Conservation (phyloP, 2,888 invertebrate species). For the Tuta absoluta region DNA sequence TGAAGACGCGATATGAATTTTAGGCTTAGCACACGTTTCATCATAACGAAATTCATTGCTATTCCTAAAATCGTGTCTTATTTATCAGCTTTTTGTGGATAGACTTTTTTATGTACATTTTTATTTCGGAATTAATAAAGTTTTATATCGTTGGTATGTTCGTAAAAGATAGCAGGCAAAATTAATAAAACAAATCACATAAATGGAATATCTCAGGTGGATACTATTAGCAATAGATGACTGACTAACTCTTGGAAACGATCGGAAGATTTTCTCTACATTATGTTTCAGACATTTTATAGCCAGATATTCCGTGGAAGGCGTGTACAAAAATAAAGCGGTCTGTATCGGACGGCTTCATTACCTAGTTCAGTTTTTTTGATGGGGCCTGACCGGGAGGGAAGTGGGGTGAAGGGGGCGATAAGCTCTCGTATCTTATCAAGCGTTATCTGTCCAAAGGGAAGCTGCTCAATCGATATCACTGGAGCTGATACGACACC, state of each 20-base stretch:
- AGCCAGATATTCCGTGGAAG: not conserved
- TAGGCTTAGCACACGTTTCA: not conserved
- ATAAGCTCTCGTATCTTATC: constrained; percentile 70
- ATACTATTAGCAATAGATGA: not conserved
- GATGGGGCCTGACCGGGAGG: constrained; percentile 47
- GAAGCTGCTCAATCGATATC: constrained; percentile 64
- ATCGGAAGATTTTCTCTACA: not conserved
- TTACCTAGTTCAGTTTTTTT: constrained; percentile 45
- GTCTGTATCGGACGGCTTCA: constrained; percentile 44
- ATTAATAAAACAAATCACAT: too few relatives aligned
- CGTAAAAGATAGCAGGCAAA: too few relatives aligned
- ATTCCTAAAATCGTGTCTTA: not conserved
- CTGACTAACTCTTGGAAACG: not conserved
- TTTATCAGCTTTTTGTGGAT: not conserved
- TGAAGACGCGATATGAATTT: not conserved
- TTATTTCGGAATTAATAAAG: too few relatives aligned
- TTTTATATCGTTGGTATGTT: too few relatives aligned
- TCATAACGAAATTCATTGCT: not conserved
- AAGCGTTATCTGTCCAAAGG: constrained; percentile 55
- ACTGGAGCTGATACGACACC: constrained; percentile 40
- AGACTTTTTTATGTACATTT: not conserved
- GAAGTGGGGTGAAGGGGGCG: constrained; percentile 40
- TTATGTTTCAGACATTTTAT: constrained; percentile 6
- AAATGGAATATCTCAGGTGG: not conserved
- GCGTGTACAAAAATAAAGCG: constrained; percentile 8